These are phyloP conservation scores for Drosophila prostipennis DNA, from an alignment of 2,888 invertebrate species.

Conservation along the genomic window DNA sequence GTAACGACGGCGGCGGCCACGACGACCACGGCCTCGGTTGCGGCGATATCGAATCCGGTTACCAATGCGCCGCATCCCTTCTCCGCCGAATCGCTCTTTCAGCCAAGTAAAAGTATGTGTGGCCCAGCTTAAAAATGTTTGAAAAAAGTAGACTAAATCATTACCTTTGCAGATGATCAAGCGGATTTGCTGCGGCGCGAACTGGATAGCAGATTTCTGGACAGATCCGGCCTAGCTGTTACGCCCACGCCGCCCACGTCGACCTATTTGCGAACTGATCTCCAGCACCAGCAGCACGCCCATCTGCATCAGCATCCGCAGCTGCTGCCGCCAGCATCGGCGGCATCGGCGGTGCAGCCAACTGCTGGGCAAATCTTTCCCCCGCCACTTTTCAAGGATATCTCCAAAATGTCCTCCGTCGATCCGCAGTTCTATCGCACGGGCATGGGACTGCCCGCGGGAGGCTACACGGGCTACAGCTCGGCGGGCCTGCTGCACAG, in stretches of 20 bases:
- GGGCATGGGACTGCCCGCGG: slow-evolving; percentile 88
- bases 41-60: slow-evolving; percentile 70
- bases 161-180: slow-evolving; percentile 86
- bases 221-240: slow-evolving; percentile 89
- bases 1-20: slow-evolving; percentile 55
- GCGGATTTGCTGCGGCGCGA: slow-evolving; percentile 95
- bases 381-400: slow-evolving; percentile 93
- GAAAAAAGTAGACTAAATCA: too few relatives aligned
- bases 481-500: slow-evolving; percentile 91
- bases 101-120: slow-evolving; percentile 89
- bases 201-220: slow-evolving; percentile 95
- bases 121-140: too few relatives aligned
- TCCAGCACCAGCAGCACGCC: slow-evolving; percentile 97
- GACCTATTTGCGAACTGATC: slow-evolving; percentile 91
- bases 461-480: slow-evolving; percentile 91
- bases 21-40: slow-evolving; percentile 55
- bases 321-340: slow-evolving; percentile 87
- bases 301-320: slow-evolving; percentile 95
- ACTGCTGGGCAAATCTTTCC: slow-evolving; percentile 85
- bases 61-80: slow-evolving; percentile 91
- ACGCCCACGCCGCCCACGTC: slow-evolving; percentile 83
- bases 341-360: slow-evolving; percentile 85
- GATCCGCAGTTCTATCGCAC: slow-evolving; percentile 92
- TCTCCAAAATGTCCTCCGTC: slow-evolving; percentile 92
- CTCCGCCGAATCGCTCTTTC: slow-evolving; percentile 94